Base-by-base conservation (phyloP, 2,888 invertebrate species). In the Philaethria dido region DNA sequence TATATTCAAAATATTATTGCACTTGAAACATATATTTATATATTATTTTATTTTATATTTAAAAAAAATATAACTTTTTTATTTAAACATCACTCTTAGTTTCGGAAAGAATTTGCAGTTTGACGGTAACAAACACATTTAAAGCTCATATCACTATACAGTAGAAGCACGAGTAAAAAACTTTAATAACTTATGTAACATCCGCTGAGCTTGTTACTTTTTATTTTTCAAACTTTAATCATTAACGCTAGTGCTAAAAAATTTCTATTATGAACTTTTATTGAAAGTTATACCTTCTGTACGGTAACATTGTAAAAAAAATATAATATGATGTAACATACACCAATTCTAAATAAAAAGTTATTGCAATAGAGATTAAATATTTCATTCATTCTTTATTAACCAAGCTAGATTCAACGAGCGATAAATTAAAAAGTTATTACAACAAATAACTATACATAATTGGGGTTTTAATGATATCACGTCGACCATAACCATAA, bases 361-460 rank as follows among this genome's bases (percentile, higher is more conserved):
- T 13, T 44, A 44, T 6, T 44, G 16, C 8, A 16, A 16, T 44
- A 44, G 2, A 44, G 16, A 44, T 39, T 2, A 39, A 6, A 39
- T 44, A 44, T 16, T 44, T 16, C 3, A 16, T 16, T 16, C 3
- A 44, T 16, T 16, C n/a, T 42, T 42, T 42, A 42, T 42, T 42
- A 42, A 42, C 42, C n/a, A 42, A 42, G 2, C 42, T 36, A 36
- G 13, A 45, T 45, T 29, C 6, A 29, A 50, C 14, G n/a, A 50
- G n/a, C 50, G n/a, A 50, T 50, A 50, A 29, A 50, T 50, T 29
- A 50, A 50, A 50, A 50, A 50, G 9, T 29, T 6, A 50, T 50
- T 33, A 52, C 33, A 52, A 11, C 8, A 33, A 52, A 52, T 52
- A 33, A 33, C 8, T 33, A 11, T 33, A 9, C 33, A 9, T 33